A percentile compares a stretch with the other conserved stretches of the same genome.
Evolutionary conservation across 2,113 vertebrate species (phyloP).

Genomic region (Apteryx mantelli): DNA sequence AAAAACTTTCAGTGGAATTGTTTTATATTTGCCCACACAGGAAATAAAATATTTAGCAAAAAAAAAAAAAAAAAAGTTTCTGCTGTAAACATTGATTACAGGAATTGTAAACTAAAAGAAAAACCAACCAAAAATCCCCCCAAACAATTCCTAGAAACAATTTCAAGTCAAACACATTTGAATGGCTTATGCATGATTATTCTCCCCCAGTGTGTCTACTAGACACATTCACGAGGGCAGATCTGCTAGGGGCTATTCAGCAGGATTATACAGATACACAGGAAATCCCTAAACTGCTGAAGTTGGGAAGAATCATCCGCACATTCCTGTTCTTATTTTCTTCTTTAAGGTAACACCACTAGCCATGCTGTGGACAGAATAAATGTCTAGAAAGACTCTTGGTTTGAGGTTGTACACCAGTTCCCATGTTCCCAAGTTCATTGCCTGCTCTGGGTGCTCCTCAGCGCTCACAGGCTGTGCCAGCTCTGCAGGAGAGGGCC

Average conservation of each 20-base stretch:
- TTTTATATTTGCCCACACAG: neutral
- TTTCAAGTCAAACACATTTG: neutral
- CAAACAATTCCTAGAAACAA: neutral
- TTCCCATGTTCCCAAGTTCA: neutral
- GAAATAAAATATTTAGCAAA: neutral
- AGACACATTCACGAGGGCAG: neutral
- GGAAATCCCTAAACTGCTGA: neutral
- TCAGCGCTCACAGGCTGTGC: fast-evolving
- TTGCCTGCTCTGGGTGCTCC: neutral
- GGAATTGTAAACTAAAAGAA: neutral
- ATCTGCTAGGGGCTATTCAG: neutral
- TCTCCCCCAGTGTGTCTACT: neutral
- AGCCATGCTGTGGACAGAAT: neutral
- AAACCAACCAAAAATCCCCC: neutral
- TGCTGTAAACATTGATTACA: neutral
- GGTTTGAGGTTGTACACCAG: neutral
- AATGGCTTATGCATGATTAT: neutral
- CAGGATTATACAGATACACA: neutral
- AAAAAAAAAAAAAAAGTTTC: neutral
- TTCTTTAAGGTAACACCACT: neutral
- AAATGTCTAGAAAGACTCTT: neutral
- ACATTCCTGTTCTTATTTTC: neutral
- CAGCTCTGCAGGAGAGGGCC: neutral
- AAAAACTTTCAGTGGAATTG: neutral
- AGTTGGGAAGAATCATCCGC: neutral